Conservation (phyloP, 2,888 invertebrate genomes). For the Apamea monoglypha region DNA sequence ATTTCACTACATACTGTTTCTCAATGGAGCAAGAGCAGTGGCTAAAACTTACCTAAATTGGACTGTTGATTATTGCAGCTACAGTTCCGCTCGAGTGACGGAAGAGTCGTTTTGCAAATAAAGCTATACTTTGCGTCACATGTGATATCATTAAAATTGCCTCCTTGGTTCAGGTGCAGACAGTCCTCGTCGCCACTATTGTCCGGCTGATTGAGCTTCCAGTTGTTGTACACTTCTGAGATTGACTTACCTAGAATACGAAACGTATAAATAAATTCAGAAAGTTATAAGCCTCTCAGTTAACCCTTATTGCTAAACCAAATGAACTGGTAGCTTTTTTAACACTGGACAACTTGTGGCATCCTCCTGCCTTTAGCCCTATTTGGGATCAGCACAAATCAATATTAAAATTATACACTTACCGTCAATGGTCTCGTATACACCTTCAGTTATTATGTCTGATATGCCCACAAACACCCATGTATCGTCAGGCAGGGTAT, state of each 20-base stretch:
- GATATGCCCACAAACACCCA: conserved; percentile 24
- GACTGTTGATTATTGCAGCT: conserved; percentile 66
- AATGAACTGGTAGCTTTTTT: neutral
- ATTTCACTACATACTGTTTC: too few species aligned
- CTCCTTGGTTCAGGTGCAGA: too few species aligned
- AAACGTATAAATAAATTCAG: neutral
- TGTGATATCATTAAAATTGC: too few species aligned
- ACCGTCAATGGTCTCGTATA: conserved; percentile 77
- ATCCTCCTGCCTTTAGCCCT: neutral
- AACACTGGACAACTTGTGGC: neutral
- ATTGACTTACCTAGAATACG: conserved; percentile 73
- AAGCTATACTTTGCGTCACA: conserved; percentile 74
- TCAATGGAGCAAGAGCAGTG: too few species aligned
- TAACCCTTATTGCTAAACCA: neutral
- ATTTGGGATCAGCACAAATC: neutral
- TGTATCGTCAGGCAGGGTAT: neutral
- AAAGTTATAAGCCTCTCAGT: too few species aligned
- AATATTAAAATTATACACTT: conserved; percentile 25
- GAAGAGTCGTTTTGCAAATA: conserved; percentile 80
- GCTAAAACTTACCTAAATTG: conserved; percentile 69
- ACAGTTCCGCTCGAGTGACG: conserved; percentile 75
- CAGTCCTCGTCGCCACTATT: too few species aligned
- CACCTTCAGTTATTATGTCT: conserved; percentile 71
- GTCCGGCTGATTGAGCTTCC: conserved; percentile 79
- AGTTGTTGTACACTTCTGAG: conserved; percentile 74